These are phyloP conservation scores for Tetragnatha montana DNA, from an alignment of 2,888 invertebrate species.

Conservation along the genomic window DNA sequence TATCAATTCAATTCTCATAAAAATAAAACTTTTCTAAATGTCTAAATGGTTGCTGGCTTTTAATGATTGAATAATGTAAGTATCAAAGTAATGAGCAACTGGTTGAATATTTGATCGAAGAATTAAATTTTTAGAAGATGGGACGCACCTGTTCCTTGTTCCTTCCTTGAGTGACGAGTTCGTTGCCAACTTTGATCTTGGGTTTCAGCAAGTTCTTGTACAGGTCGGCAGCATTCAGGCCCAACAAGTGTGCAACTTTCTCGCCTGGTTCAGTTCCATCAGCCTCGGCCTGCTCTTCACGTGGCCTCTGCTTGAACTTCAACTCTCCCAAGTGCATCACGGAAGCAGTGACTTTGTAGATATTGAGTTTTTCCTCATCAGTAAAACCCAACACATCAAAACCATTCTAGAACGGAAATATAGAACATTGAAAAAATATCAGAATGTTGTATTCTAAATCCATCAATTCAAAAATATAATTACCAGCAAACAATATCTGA, in stretches of 20 bases:
- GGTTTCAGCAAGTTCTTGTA: slow-evolving; percentile 98
- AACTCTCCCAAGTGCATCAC: slow-evolving; percentile 99
- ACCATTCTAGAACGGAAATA: slow-evolving; percentile 85
- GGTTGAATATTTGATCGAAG: background rate
- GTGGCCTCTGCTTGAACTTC: slow-evolving; percentile 99
- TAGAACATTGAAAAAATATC: background rate
- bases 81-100: background rate
- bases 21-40: too few species aligned
- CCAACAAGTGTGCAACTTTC: slow-evolving; percentile 92
- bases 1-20: too few species aligned
- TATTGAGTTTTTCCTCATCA: slow-evolving; percentile 94
- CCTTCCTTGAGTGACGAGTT: slow-evolving; percentile 99
- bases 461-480: too few species aligned
- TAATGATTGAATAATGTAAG: background rate
- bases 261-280: slow-evolving; percentile 97
- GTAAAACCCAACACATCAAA: slow-evolving; percentile 99
- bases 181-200: slow-evolving; percentile 99
- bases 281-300: slow-evolving; percentile 99
- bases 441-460: too few species aligned
- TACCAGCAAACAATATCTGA: too few species aligned
- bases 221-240: slow-evolving; percentile 89
- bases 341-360: slow-evolving; percentile 97
- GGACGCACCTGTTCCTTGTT: slow-evolving; percentile 85
- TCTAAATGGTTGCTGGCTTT: background rate
- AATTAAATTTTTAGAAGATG: background rate